Conservation (phyloP, 2,888 invertebrate genomes). For the Griposia aprilina region DNA sequence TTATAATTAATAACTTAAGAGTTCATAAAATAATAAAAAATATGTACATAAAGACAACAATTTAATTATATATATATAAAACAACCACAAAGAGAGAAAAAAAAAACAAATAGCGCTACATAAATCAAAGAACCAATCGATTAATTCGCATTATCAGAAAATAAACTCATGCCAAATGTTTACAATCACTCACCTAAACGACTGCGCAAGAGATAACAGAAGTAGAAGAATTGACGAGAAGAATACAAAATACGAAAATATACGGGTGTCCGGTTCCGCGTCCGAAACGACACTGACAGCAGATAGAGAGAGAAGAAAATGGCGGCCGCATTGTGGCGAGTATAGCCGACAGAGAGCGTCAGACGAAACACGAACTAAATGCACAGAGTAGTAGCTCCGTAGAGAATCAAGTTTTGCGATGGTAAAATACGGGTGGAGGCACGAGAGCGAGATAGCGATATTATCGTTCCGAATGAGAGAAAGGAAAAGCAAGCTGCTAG, state of each 20-base stretch:
- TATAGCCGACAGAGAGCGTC: conserved; percentile 73
- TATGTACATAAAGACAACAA: conserved; percentile 9
- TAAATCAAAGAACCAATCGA: neutral
- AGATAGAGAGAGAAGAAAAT: conserved; percentile 89
- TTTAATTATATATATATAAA: neutral
- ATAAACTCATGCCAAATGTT: conserved; percentile 50
- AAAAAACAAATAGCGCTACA: neutral
- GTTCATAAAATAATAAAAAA: neutral
- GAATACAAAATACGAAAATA: conserved; percentile 74
- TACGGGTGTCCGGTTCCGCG: conserved; percentile 79
- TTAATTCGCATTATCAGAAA: neutral
- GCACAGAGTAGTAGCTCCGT: conserved; percentile 69
- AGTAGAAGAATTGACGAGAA: conserved; percentile 83
- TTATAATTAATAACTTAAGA: neutral
- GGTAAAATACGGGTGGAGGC: conserved; percentile 49
- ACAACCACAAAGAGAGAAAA: neutral
- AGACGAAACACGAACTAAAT: conserved; percentile 76
- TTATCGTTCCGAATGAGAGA: conserved; percentile 50
- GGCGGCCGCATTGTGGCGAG: conserved; percentile 76
- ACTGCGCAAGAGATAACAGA: conserved; percentile 76
- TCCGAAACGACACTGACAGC: conserved; percentile 82
- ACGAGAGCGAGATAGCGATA: conserved; percentile 70
- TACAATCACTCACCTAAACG: conserved; percentile 66
- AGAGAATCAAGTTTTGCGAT: conserved; percentile 65
- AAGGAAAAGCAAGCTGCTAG: conserved; percentile 60